Evolutionary conservation across 2,888 invertebrate species (phyloP).

Genomic region (Platycheirus albimanus): DNA sequence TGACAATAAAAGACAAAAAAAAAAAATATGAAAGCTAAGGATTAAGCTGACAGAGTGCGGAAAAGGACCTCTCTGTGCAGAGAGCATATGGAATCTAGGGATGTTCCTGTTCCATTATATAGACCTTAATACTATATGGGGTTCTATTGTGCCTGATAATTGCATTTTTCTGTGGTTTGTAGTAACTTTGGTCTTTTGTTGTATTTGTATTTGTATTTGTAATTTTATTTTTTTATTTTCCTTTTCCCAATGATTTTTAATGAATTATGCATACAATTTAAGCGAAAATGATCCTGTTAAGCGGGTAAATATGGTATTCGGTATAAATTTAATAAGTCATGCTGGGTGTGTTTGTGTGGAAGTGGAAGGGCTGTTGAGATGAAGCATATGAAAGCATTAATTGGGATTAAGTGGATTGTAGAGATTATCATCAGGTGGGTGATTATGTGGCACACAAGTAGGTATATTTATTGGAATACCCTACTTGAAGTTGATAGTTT

Average conservation of each 20-base stretch:
- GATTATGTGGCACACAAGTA: slow-evolving; percentile 13
- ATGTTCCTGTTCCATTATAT: neutral
- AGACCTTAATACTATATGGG: slow-evolving; percentile 19
- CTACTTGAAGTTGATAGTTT: slow-evolving; percentile 16
- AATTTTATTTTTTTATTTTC: slow-evolving; percentile 23
- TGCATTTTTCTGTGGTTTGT: slow-evolving; percentile 58
- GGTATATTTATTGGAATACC: slow-evolving; percentile 7
- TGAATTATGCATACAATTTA: slow-evolving; percentile 44
- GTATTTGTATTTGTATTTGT: slow-evolving; percentile 9
- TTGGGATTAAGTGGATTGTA: slow-evolving; percentile 55
- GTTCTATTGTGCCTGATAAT: slow-evolving; percentile 68
- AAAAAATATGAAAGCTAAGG: slow-evolving; percentile 62
- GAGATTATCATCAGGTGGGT: slow-evolving; percentile 20
- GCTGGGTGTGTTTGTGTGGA: slow-evolving; percentile 2
- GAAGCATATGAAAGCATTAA: slow-evolving; percentile 27
- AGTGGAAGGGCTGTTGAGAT: slow-evolving; percentile 10
- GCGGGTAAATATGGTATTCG: slow-evolving; percentile 41
- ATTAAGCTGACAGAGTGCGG: slow-evolving; percentile 63
- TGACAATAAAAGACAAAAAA: neutral
- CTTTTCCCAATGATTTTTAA: slow-evolving; percentile 5
- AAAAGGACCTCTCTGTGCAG: slow-evolving; percentile 4
- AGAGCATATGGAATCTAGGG: slow-evolving; percentile 12
- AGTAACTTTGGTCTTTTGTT: slow-evolving; percentile 48
- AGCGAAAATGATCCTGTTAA: slow-evolving; percentile 43
- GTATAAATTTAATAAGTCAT: slow-evolving; percentile 13